A percentile compares a stretch with the other conserved stretches of the same genome.
These are phyloP conservation scores for Acanthococcus lagerstroemiae DNA, from an alignment of 2,888 invertebrate species.

Conservation along the genomic window DNA sequence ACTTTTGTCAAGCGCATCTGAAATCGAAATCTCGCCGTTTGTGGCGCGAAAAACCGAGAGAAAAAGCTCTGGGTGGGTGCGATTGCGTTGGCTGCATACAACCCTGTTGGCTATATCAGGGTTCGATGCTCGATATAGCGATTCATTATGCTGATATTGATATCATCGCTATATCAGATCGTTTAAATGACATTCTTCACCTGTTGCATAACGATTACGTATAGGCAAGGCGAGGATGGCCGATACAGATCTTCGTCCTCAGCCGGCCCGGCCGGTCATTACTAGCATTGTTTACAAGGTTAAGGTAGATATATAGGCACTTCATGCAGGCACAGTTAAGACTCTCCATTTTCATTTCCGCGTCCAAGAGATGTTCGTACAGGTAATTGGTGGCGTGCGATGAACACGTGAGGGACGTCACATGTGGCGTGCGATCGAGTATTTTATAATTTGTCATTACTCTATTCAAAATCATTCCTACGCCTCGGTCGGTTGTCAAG, in stretches of 20 bases:
- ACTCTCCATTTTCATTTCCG: slow-evolving; percentile 11
- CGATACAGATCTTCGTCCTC: slow-evolving; percentile 11
- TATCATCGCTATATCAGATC: too few species aligned
- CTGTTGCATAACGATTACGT: not conserved
- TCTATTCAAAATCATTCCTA: not conserved
- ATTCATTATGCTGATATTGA: too few species aligned
- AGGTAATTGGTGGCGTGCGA: not conserved
- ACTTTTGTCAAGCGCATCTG: too few species aligned
- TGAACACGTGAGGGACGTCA: not conserved
- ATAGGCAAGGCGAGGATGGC: not conserved
- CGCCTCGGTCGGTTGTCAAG: slow-evolving; percentile 9
- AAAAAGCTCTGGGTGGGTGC: too few species aligned
- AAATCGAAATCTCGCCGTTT: too few species aligned
- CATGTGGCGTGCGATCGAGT: not conserved
- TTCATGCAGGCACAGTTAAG: slow-evolving; percentile 3
- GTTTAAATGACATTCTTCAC: slow-evolving; percentile 3
- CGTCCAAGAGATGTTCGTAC: not conserved
- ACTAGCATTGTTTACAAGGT: slow-evolving; percentile 11
- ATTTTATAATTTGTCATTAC: not conserved
- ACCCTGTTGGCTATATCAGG: too few species aligned
- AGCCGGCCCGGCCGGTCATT: not conserved
- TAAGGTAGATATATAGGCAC: slow-evolving; percentile 17
- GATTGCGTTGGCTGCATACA: too few species aligned
- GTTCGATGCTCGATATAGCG: too few species aligned
- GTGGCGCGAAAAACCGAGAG: too few species aligned